Percentiles rank a stretch among this genome's conserved stretches.
These are phyloP conservation scores for Peucedramus taeniatus DNA, from an alignment of 2,113 vertebrate species.

Conservation along the genomic window DNA sequence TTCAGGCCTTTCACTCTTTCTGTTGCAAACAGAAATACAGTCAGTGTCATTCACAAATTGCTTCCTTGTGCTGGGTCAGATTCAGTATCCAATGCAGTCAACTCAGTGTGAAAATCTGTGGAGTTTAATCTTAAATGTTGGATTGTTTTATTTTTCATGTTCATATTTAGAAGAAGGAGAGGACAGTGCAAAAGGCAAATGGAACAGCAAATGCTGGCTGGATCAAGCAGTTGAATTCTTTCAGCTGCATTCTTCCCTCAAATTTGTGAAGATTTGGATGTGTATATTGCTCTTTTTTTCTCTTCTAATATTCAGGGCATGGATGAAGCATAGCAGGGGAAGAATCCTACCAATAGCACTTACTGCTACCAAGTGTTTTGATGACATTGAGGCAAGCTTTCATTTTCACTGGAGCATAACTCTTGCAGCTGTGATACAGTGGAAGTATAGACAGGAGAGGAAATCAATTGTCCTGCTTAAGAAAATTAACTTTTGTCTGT, in stretches of 20 bases:
- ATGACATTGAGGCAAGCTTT: not conserved
- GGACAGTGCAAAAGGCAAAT: not conserved
- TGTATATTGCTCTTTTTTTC: not conserved
- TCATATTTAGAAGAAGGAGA: not conserved
- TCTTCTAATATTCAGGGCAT: not conserved
- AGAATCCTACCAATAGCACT: not conserved
- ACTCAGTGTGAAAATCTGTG: not conserved
- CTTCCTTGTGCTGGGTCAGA: not conserved
- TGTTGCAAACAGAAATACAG: not conserved
- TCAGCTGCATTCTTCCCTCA: not conserved
- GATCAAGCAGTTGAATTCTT: not conserved
- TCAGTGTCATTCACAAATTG: not conserved
- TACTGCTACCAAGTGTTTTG: not conserved
- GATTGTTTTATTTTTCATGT: not conserved
- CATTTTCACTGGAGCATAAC: not conserved
- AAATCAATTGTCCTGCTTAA: not conserved
- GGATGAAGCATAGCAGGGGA: not conserved
- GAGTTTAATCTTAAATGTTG: not conserved
- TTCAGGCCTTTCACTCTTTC: not conserved
- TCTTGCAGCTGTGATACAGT: not conserved
- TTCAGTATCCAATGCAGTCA: not conserved
- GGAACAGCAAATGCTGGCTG: not conserved
- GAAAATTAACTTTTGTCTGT: conserved; percentile 11
- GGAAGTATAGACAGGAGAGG: not conserved
- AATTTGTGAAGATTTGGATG: not conserved